A percentile compares a stretch with the other conserved stretches of the same genome.
Conservation (phyloP, 2,888 invertebrate species). For the Deladenus siricidicola region DNA sequence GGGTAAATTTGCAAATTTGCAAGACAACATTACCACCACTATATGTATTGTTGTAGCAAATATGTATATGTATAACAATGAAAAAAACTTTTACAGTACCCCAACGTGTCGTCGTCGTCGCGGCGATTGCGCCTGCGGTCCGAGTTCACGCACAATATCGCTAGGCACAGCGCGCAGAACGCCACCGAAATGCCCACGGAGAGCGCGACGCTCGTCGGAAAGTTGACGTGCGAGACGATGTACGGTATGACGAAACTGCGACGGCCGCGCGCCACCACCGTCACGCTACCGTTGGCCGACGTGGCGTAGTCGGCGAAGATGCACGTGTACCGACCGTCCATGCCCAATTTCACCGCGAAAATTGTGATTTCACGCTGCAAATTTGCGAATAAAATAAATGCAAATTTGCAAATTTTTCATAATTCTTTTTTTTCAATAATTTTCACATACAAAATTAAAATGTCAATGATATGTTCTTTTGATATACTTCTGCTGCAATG, state of each 20-base stretch:
- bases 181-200: background rate
- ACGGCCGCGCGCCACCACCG: background rate
- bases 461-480: too few species aligned
- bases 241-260: constrained; percentile 5
- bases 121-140: background rate
- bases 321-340: constrained; percentile 6
- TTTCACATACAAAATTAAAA: too few species aligned
- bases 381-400: too few species aligned
- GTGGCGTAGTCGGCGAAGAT: background rate
- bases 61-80: too few species aligned
- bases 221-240: constrained; percentile 2
- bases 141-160: background rate
- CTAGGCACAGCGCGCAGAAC: background rate
- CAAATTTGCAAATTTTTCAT: background rate
- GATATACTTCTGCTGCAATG: too few species aligned
- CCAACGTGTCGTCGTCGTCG: background rate
- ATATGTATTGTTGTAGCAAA: too few species aligned
- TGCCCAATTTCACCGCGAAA: constrained; percentile 1
- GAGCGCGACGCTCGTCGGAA: background rate
- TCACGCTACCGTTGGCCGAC: background rate
- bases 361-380: background rate
- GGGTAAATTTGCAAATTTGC: too few species aligned
- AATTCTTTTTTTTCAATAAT: too few species aligned
- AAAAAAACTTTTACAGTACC: too few species aligned
- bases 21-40: too few species aligned